A percentile compares a stretch with the other conserved stretches of the same genome.
Evolutionary conservation across 2,888 invertebrate genomes (phyloP).

Genomic region (Pheosia gnoma): DNA sequence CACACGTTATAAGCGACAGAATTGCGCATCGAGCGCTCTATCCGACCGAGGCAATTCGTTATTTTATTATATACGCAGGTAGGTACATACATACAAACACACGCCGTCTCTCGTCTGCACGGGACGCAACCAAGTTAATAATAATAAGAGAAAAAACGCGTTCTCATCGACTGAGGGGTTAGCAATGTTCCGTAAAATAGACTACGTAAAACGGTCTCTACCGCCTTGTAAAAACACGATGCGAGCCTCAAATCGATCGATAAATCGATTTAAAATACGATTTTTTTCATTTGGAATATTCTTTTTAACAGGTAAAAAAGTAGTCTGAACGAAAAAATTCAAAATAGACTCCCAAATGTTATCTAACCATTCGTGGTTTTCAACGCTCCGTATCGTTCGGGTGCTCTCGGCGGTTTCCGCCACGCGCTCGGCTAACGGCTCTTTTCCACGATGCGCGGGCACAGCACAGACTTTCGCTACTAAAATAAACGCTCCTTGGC

Average conservation of each 20-base stretch:
- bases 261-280: neutral
- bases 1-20: slow-evolving; percentile 27
- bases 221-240: slow-evolving; percentile 34
- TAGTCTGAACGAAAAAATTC: slow-evolving; percentile 5
- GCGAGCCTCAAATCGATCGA: neutral
- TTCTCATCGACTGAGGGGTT: slow-evolving; percentile 69
- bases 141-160: slow-evolving; percentile 80
- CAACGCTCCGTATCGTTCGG: slow-evolving; percentile 59
- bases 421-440: slow-evolving; percentile 73
- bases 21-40: neutral
- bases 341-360: slow-evolving; percentile 28
- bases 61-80: slow-evolving; percentile 6
- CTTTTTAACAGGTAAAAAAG: slow-evolving; percentile 1
- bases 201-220: slow-evolving; percentile 15
- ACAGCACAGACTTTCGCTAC: slow-evolving; percentile 79
- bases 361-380: slow-evolving; percentile 52
- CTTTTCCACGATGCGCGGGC: slow-evolving; percentile 66
- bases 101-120: slow-evolving; percentile 23
- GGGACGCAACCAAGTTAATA: slow-evolving; percentile 70
- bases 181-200: slow-evolving; percentile 72
- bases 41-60: slow-evolving; percentile 7
- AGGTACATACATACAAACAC: slow-evolving; percentile 22
- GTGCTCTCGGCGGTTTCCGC: slow-evolving; percentile 66
- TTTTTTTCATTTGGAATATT: neutral
- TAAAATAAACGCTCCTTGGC: slow-evolving; percentile 83